These are phyloP conservation scores for Uropetala carovei DNA, from an alignment of 2,888 invertebrate genomes.

Conservation along the genomic window DNA sequence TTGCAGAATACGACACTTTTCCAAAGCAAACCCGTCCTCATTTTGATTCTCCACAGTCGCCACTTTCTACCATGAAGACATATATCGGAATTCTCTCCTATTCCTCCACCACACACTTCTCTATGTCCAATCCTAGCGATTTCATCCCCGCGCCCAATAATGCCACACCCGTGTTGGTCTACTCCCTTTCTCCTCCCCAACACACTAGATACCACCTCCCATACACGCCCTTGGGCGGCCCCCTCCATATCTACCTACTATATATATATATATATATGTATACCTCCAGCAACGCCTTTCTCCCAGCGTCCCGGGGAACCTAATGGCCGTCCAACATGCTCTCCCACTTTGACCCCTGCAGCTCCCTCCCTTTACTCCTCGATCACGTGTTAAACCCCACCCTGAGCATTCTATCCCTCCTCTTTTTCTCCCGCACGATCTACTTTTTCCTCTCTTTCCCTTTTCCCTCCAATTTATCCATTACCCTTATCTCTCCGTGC, in stretches of 20 bases:
- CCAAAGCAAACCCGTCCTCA: too few species aligned
- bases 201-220: neutral
- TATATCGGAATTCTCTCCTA: neutral
- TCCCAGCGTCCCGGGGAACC: constrained; percentile 21
- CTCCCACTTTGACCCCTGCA: constrained; percentile 52
- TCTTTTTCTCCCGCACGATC: neutral
- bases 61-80: too few species aligned
- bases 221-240: neutral
- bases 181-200: neutral
- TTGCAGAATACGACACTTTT: too few species aligned
- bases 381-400: constrained; percentile 48
- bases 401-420: neutral
- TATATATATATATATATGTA: too few species aligned
- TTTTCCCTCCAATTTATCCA: constrained; percentile 52
- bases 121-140: neutral
- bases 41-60: too few species aligned
- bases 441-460: neutral
- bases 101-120: neutral
- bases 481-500: constrained; percentile 28
- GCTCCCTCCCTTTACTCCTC: neutral
- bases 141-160: neutral
- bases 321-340: constrained; percentile 60
- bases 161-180: neutral
- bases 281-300: constrained; percentile 2
- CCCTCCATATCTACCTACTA: neutral